A percentile compares a stretch with the other conserved stretches of the same genome.
phyloP scores from a whole-genome alignment of 2,113 vertebrate genomes.

The Gavia stellata region DNA sequence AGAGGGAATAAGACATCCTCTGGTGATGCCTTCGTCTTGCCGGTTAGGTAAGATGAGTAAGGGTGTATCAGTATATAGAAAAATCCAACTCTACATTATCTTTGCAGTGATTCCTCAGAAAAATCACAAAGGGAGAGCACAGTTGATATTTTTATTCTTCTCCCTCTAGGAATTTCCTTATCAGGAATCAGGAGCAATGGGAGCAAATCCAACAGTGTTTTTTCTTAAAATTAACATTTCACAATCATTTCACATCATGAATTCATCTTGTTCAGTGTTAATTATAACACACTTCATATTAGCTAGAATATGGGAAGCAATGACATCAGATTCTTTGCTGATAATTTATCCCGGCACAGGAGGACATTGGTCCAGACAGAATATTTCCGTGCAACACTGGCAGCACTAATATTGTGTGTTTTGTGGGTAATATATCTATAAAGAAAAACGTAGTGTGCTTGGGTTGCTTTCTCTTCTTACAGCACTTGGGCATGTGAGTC shows the following conservation, averaged over 20 bases:
- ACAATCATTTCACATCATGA: not conserved
- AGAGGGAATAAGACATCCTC: not conserved
- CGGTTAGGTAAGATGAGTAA: not conserved
- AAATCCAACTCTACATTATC: not conserved
- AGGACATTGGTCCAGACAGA: not conserved
- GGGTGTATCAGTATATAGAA: not conserved
- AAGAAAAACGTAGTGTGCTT: not conserved
- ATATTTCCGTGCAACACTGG: not conserved
- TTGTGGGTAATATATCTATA: not conserved
- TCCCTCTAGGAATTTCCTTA: not conserved
- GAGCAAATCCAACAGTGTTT: not conserved
- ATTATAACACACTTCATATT: not conserved
- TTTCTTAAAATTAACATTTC: slow-evolving; percentile 10
- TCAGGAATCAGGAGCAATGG: not conserved
- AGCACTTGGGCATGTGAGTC: not conserved
- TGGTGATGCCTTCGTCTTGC: not conserved
- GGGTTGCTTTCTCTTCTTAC: not conserved
- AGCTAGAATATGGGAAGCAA: not conserved
- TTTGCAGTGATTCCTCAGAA: not conserved
- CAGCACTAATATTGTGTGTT: not conserved
- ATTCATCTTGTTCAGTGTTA: not conserved
- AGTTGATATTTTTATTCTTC: not conserved
- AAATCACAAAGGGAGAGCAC: not conserved
- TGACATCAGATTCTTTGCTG: not conserved
- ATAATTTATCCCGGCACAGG: not conserved